Evolutionary conservation across 2,797 vertebrate species (phyloP).

Genomic region (Coranthus polyacanthus): DNA sequence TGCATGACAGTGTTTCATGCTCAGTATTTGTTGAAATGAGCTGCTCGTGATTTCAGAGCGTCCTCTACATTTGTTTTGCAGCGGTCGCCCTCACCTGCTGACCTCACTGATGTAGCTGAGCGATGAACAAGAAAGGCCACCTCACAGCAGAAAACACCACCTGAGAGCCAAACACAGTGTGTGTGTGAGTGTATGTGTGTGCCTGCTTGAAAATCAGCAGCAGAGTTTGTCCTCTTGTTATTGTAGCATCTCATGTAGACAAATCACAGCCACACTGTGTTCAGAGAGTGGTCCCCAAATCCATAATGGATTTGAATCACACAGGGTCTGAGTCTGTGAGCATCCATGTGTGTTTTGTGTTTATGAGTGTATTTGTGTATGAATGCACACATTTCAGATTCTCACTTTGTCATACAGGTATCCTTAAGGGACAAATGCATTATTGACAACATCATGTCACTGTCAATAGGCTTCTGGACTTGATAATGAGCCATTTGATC

Average conservation of each 20-base stretch:
- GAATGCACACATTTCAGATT: slow-evolving; percentile 13
- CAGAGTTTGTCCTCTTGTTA: slow-evolving; percentile 42
- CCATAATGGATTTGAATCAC: slow-evolving; percentile 45
- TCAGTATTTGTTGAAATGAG: slow-evolving; percentile 13
- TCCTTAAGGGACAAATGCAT: slow-evolving; percentile 49
- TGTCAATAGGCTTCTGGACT: slow-evolving; percentile 34
- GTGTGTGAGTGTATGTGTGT: not conserved
- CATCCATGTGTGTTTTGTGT: not conserved
- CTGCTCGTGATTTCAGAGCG: slow-evolving; percentile 26
- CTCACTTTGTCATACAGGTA: slow-evolving; percentile 14
- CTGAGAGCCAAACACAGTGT: slow-evolving; percentile 34
- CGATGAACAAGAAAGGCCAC: slow-evolving; percentile 1
- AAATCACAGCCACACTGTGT: slow-evolving; percentile 46
- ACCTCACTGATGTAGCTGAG: slow-evolving; percentile 25
- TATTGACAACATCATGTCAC: slow-evolving; percentile 47
- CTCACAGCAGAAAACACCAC: slow-evolving; percentile 16
- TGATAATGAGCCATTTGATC: slow-evolving; percentile 6
- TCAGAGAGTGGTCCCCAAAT: slow-evolving; percentile 33
- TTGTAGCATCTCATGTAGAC: slow-evolving; percentile 53
- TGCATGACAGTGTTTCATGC: not conserved
- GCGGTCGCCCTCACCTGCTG: slow-evolving; percentile 13
- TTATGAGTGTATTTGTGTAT: slow-evolving; percentile 11
- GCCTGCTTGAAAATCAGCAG: slow-evolving; percentile 50
- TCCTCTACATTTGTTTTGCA: slow-evolving; percentile 11
- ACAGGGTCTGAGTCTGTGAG: slow-evolving; percentile 15